Conservation (phyloP, 2,113 vertebrate species). For the Chionomys nivalis region DNA sequence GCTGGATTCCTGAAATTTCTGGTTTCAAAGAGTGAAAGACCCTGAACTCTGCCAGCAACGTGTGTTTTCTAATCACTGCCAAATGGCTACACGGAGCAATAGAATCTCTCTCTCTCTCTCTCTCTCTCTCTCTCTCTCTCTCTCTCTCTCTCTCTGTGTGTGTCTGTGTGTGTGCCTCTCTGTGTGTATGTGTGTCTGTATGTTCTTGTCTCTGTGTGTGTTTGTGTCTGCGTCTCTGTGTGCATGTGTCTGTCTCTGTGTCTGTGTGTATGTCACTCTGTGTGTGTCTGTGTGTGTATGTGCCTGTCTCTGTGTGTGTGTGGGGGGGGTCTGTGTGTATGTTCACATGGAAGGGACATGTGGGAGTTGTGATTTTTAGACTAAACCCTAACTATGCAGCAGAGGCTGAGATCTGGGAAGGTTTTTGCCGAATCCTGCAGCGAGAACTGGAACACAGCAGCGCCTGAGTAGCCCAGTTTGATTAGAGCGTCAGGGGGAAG, state of each 20-base stretch:
- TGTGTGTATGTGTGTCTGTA: background rate
- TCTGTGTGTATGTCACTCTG: fast-evolving
- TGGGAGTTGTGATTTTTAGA: background rate
- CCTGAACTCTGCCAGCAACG: background rate
- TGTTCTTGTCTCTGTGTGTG: too few relatives aligned
- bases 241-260: background rate
- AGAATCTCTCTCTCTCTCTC: background rate
- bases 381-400: background rate
- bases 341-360: background rate
- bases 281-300: background rate
- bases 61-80: background rate
- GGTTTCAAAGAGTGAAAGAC: background rate
- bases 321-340: background rate
- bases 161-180: background rate
- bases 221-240: background rate
- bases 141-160: fast-evolving
- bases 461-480: background rate
- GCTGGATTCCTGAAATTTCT: background rate
- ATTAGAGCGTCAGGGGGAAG: background rate
- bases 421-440: background rate
- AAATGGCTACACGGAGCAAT: background rate
- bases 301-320: background rate
- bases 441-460: background rate
- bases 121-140: background rate
- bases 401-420: background rate